A percentile compares a stretch with the other conserved stretches of the same genome.
These are phyloP conservation scores for Oxygymnocypris stewartii DNA, from an alignment of 2,113 vertebrate species.

Conservation along the genomic window DNA sequence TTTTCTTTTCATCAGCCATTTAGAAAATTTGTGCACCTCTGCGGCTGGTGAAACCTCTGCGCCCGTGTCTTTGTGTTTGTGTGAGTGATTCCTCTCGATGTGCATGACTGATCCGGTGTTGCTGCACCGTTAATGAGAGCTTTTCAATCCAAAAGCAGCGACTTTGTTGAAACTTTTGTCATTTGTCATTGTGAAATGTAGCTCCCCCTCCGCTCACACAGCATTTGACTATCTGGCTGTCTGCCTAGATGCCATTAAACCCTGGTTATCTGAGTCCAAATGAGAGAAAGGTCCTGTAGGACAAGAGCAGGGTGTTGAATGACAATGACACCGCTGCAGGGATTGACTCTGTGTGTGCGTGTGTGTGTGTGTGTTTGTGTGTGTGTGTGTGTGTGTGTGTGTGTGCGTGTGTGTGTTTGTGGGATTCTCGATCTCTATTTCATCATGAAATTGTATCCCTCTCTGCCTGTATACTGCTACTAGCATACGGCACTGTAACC, in stretches of 20 bases:
- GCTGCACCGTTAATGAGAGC: constrained; percentile 58
- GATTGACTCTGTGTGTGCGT: constrained; percentile 12
- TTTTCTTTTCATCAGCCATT: neutral
- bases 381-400: too few species aligned
- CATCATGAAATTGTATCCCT: constrained; percentile 35
- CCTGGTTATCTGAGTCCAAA: constrained; percentile 57
- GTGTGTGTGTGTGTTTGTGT: neutral
- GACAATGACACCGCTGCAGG: constrained; percentile 49
- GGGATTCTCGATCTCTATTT: constrained; percentile 21
- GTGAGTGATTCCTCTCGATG: constrained; percentile 51
- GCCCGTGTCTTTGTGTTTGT: constrained; percentile 15
- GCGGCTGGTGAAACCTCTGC: neutral
- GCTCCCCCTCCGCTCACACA: constrained; percentile 55
- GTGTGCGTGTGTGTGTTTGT: too few species aligned
- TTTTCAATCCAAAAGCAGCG: constrained; percentile 49
- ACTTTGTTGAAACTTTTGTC: constrained; percentile 65
- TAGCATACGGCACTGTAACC: constrained; percentile 36
- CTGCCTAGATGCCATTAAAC: constrained; percentile 67
- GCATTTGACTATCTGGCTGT: constrained; percentile 61
- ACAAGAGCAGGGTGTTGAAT: constrained; percentile 43
- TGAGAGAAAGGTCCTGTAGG: constrained; percentile 59
- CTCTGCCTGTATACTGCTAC: constrained; percentile 9
- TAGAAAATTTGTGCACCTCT: neutral
- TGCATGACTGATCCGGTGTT: constrained; percentile 57
- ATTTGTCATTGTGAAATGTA: constrained; percentile 65